Base-by-base conservation (phyloP, 2,888 invertebrate genomes). In the Metalampra italica region DNA sequence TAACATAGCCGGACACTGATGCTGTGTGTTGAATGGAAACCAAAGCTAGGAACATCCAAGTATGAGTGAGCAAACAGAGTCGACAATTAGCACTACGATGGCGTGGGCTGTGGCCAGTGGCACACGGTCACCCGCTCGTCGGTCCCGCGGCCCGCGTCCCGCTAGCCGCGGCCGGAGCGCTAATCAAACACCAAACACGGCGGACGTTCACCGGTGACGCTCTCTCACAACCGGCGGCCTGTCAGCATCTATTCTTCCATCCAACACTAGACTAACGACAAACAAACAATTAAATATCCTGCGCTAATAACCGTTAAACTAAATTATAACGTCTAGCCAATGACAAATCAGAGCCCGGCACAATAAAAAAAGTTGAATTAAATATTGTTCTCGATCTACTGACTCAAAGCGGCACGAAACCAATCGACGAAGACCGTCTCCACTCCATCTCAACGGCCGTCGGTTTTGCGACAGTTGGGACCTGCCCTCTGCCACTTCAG, bases 11-110 rank as follows among this genome's bases (percentile, higher is more conserved):
- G 5, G 22, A 5, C 22, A 22, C 5, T 22, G 22, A 22, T 22
- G 22, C 22, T 22, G 22, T 22, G 22, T 22, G 22, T 22, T 22
- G 22, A 34, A 34, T 34, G 11, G 34, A 34, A 34, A 34, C 34
- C 34, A 11, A 1, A 7, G 30, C 9, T 30, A 30, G 9, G 30
- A 34, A 11, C 11, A 34, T 34, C 34, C 8, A 15, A 34, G 46
- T 47, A 50, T 40, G 12, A 37, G 37, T 47, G 47, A 51, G 52
- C 59, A 70, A 67, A 68, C 68, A 66, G 69, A 69, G 58, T 56
- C 55, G 55, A 62, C 66, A 74, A 74, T 74, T 71, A 75, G 62
- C 64, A 56, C n/a, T n/a, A n/a, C 66, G 11, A 11, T n/a, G 32
- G 42, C 49, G 45, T 49, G 45, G 49, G 49, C 45, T 49, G 45